phyloP scores from a whole-genome alignment of 2,797 vertebrate species.

The Stomatorhinus walkeri region DNA sequence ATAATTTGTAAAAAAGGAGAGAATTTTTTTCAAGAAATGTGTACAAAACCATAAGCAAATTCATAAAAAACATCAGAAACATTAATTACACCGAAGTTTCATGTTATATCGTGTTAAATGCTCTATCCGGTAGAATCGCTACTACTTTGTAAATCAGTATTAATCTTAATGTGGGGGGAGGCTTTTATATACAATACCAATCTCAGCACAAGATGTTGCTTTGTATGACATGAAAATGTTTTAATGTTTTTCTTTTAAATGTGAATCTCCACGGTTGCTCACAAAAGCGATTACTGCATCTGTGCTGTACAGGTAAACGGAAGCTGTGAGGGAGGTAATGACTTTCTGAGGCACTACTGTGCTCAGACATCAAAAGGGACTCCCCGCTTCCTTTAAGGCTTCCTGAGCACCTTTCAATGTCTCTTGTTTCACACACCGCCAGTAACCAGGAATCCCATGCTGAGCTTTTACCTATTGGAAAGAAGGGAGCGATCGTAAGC shows the following conservation, averaged over 20 bases:
- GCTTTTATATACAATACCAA: not conserved
- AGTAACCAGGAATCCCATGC: conserved; percentile 76
- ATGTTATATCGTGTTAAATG: not conserved
- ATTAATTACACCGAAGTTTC: not conserved
- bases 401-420: conserved; percentile 85
- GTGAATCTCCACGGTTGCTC: not conserved
- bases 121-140: not conserved
- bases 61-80: not conserved
- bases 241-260: not conserved
- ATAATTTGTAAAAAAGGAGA: not conserved
- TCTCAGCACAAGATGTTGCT: not conserved
- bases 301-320: not conserved
- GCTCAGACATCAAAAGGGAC: conserved; percentile 60
- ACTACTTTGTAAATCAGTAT: not conserved
- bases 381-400: conserved; percentile 64
- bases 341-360: not conserved
- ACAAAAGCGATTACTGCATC: not conserved
- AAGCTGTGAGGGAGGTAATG: not conserved
- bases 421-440: conserved; percentile 93
- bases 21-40: not conserved
- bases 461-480: conserved; percentile 73
- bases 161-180: not conserved
- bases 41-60: not conserved
- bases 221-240: not conserved
- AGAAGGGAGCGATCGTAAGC: not conserved